Evolutionary conservation across 2,888 invertebrate genomes (phyloP), one percentile per base, ranked within the genome.

Genomic region (Dicycla oo): DNA sequence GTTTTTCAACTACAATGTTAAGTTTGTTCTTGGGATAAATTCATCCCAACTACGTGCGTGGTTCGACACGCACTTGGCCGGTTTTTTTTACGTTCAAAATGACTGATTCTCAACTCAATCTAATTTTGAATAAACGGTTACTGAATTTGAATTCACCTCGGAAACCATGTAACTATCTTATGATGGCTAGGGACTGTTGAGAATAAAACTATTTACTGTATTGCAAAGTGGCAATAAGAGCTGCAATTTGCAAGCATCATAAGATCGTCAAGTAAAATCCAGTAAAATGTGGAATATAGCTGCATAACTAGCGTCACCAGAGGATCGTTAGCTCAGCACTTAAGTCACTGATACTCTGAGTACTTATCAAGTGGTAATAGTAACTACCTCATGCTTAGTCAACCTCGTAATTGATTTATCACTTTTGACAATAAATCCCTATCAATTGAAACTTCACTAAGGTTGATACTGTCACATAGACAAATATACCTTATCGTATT

Each of bases 241-340:
- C 15, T 2, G 26, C n/a, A 11, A 70, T 53, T 70, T 43, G 20
- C 15, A 69, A 71, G 15, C 11, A n/a, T 45, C 47, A 49, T 49
- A 65, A 4, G 45, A 49, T 15, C 20, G 30, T 30, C 23, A 60
- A 11, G n/a, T 49, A 49, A 49, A 49, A 49, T n/a, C 1, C 49
- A 49, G 30, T 30, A 47, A 58, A 23, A n/a, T 15, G 10, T 4
- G 23, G 47, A 45, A 47, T 47, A 13, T 57, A 43, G 34, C 20
- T 43, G 7, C 11, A 7, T 30, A 65, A 66, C 18, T 7, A 73
- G 49, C 26, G 49, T 73, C 34, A 56, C 56, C 56, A 57, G 56
- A 26, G 18, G 18, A 34, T 67, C 43, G 43, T 57, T 73, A 56
- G 10, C 49, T 64, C n/a, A 13, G n/a, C 40, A 43, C 56, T 65